Evolutionary conservation across 2,113 vertebrate genomes (phyloP).

Genomic region (Sigmodon hispidus): DNA sequence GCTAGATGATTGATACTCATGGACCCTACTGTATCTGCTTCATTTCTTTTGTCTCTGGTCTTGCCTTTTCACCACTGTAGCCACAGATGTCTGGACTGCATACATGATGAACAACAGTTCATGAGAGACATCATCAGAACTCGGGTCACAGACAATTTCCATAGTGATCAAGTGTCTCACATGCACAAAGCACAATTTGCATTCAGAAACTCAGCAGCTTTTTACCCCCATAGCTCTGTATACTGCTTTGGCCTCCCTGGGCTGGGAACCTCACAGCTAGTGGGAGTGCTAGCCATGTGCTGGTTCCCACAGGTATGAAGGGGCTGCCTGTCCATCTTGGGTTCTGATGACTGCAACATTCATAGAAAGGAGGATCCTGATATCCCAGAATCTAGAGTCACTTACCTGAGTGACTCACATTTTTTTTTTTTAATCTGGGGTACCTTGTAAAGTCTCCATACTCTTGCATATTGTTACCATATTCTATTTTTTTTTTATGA

Average conservation of each 20-base stretch:
- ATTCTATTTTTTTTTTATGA: constrained; percentile 44
- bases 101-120: not conserved
- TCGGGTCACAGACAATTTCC: not conserved
- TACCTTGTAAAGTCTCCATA: not conserved
- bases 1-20: not conserved
- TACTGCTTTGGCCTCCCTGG: not conserved
- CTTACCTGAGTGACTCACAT: not conserved
- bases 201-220: not conserved
- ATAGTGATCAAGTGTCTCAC: not conserved
- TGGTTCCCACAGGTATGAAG: not conserved
- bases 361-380: not conserved
- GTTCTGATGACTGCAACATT: not conserved
- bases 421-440: not conserved
- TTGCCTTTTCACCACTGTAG: not conserved
- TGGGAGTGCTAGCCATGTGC: not conserved
- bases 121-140: not conserved
- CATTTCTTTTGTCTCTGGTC: not conserved
- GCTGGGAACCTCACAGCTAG: not conserved
- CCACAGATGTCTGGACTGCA: not conserved
- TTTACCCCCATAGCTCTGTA: not conserved
- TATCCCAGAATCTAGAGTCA: not conserved
- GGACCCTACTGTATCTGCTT: not conserved
- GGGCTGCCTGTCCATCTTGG: not conserved
- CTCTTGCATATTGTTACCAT: not conserved
- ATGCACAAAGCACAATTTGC: not conserved